These are phyloP conservation scores for Tachina grossa DNA, from an alignment of 2,888 invertebrate species.

Conservation along the genomic window DNA sequence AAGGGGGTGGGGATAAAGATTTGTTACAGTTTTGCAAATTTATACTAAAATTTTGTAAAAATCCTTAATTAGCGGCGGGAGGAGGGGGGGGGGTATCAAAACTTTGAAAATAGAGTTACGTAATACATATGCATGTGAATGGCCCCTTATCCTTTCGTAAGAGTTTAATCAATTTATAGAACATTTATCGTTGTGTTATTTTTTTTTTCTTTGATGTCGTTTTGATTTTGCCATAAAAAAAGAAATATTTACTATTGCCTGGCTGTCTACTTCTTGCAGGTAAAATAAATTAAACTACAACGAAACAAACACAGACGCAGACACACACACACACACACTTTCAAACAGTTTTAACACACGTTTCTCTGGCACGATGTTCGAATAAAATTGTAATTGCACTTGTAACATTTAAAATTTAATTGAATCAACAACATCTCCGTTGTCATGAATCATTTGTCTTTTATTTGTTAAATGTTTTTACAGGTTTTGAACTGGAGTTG, in stretches of 20 bases:
- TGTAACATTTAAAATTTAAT: constrained; percentile 63
- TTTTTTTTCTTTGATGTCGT: not conserved
- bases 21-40: not conserved
- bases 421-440: constrained; percentile 55
- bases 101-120: too few species aligned
- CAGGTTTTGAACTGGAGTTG: constrained; percentile 56
- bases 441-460: constrained; percentile 42
- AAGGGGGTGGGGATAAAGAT: too few species aligned
- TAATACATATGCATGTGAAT: too few species aligned
- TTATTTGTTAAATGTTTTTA: constrained; percentile 43
- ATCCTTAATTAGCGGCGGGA: too few species aligned
- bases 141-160: not conserved
- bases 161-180: constrained; percentile 15
- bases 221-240: constrained; percentile 22
- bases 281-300: not conserved
- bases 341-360: constrained; percentile 15
- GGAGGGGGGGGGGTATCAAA: too few species aligned
- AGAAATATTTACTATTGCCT: not conserved
- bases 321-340: too few species aligned
- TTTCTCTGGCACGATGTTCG: constrained; percentile 36
- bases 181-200: not conserved
- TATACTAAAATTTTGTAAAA: too few species aligned
- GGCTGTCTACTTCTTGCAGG: not conserved
- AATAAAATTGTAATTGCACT: constrained; percentile 54
- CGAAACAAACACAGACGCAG: not conserved